Conservation (phyloP, 2,113 vertebrate species). For the Panthera uncia region DNA sequence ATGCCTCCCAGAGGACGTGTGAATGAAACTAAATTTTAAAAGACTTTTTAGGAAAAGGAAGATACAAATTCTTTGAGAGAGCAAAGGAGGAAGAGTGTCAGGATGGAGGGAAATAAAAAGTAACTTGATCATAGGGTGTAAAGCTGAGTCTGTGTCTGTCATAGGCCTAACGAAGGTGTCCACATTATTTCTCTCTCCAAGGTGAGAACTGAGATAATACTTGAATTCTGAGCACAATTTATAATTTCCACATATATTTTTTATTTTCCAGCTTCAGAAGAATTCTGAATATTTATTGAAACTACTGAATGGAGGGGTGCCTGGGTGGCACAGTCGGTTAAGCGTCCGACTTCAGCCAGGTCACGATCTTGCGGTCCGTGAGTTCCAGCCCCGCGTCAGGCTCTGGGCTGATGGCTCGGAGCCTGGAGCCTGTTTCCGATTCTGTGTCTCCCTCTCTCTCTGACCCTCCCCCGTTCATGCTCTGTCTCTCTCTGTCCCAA, state of each 20-base stretch:
- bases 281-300: background rate
- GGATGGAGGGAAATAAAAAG: background rate
- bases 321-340: too few relatives aligned
- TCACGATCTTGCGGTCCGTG: too few relatives aligned
- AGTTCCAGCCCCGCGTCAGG: too few relatives aligned
- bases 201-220: background rate
- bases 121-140: background rate
- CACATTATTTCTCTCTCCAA: background rate
- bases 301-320: background rate
- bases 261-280: background rate
- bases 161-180: background rate
- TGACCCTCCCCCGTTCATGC: too few relatives aligned
- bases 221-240: background rate
- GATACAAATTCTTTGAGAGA: background rate
- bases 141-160: background rate
- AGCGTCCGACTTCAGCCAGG: too few relatives aligned
- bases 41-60: background rate
- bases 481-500: too few relatives aligned
- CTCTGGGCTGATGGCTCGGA: too few relatives aligned
- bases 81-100: background rate
- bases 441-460: too few relatives aligned
- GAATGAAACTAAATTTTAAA: background rate
- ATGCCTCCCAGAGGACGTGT: background rate
- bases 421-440: too few relatives aligned
- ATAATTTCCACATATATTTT: background rate